These are phyloP conservation scores for Gortyna flavago DNA, from an alignment of 2,888 invertebrate species.

Conservation along the genomic window DNA sequence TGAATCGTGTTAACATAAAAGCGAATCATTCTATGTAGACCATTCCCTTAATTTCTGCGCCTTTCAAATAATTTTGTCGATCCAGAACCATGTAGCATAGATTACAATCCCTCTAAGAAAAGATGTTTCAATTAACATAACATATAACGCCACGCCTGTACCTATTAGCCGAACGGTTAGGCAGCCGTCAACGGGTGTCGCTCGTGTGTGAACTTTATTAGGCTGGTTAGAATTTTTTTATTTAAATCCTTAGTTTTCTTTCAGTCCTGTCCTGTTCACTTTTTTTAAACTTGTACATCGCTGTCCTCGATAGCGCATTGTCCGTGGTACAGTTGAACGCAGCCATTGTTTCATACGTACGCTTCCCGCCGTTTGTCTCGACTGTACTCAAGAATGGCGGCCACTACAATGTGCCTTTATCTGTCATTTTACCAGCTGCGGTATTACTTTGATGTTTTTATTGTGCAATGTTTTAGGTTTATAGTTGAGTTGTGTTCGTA, in stretches of 20 bases:
- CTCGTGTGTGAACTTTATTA: neutral
- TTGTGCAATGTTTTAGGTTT: conserved; percentile 34
- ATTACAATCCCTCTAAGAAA: neutral
- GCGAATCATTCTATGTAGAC: neutral
- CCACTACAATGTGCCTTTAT: conserved; percentile 46
- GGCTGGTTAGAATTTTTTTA: conserved; percentile 13
- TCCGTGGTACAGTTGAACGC: conserved; percentile 50
- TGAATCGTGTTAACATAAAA: conserved; percentile 30
- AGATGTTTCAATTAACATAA: neutral
- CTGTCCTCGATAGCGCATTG: conserved; percentile 59
- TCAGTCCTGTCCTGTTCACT: neutral
- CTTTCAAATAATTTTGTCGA: conserved; percentile 13
- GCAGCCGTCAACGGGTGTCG: no score
- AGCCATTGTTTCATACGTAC: conserved; percentile 57
- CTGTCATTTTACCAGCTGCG: conserved; percentile 42
- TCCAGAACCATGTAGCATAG: neutral
- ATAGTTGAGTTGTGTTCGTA: conserved; percentile 14
- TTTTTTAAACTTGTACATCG: conserved; percentile 28
- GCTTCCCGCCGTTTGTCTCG: conserved; percentile 53
- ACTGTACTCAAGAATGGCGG: conserved; percentile 56
- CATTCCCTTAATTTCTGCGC: neutral
- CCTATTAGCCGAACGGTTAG: neutral
- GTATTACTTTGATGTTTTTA: conserved; percentile 58
- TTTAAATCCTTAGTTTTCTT: conserved; percentile 17
- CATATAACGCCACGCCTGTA: no score